Evolutionary conservation across 2,888 invertebrate genomes (phyloP).

Genomic region (Apoda limacodes): DNA sequence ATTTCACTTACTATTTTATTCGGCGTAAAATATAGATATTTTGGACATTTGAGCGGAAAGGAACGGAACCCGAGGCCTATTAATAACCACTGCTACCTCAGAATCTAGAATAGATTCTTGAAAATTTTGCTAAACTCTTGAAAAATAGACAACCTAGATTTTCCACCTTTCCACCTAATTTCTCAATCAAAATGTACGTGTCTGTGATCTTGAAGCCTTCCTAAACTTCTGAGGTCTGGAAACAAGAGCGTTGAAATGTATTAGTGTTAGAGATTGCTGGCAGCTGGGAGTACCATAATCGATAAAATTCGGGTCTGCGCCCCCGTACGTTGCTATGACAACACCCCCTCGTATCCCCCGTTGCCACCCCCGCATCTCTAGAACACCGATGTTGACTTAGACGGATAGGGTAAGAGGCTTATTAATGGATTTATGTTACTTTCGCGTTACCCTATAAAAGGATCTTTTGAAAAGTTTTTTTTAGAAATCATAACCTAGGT

Average conservation of each 20-base stretch:
- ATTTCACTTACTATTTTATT: too few relatives aligned
- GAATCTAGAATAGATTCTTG: too few relatives aligned
- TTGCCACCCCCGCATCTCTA: conserved; percentile 40
- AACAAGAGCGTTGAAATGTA: conserved; percentile 63
- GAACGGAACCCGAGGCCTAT: too few relatives aligned
- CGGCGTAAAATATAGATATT: too few relatives aligned
- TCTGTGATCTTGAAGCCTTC: conserved; percentile 57
- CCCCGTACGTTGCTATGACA: conserved; percentile 56
- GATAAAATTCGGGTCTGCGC: conserved; percentile 68
- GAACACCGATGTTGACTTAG: conserved; percentile 68
- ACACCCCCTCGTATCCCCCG: conserved; percentile 43
- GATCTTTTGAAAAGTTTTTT: conserved; percentile 20
- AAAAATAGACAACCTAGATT: too few relatives aligned
- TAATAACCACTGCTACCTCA: too few relatives aligned
- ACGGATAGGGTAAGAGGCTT: conserved; percentile 70
- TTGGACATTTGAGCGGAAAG: too few relatives aligned
- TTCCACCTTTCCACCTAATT: too few relatives aligned
- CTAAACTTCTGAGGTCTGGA: conserved; percentile 60
- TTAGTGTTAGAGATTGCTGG: conserved; percentile 52
- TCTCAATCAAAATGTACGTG: too few relatives aligned
- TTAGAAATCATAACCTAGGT: conserved; percentile 21
- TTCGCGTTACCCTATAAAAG: conserved; percentile 39
- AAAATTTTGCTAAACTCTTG: too few relatives aligned
- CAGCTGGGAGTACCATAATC: conserved; percentile 67
- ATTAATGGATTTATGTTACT: conserved; percentile 68